phyloP scores from a whole-genome alignment of 2,113 vertebrate species.

The Megaceryle maxima region DNA sequence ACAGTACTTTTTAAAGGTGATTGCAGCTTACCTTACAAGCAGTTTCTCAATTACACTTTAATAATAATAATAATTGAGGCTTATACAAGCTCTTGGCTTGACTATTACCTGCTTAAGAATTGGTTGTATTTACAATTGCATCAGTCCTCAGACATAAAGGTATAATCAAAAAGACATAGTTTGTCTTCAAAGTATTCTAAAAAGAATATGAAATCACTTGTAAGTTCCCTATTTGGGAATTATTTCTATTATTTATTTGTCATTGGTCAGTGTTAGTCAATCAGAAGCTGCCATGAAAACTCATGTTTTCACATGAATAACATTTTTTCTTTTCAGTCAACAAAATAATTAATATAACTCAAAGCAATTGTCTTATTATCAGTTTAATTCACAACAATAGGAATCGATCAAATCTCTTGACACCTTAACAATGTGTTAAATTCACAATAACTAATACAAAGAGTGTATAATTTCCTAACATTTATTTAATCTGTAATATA shows the following conservation, averaged over 20 bases:
- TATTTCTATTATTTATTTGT: neutral
- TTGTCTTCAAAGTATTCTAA: neutral
- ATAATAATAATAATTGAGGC: neutral
- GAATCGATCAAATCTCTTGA: neutral
- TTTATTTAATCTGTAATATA: neutral
- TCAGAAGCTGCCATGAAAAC: neutral
- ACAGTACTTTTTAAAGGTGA: neutral
- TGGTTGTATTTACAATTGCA: neutral
- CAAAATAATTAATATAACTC: conserved; percentile 29
- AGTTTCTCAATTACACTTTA: neutral
- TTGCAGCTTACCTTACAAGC: neutral
- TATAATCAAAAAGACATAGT: neutral
- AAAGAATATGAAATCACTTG: neutral
- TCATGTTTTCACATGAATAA: neutral
- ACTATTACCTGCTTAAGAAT: neutral
- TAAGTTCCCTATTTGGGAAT: neutral
- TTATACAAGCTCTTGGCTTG: neutral
- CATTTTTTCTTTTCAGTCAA: neutral
- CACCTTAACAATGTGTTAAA: neutral
- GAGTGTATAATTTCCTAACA: neutral
- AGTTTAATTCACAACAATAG: neutral
- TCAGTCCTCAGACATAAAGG: neutral
- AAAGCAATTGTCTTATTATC: conserved; percentile 11
- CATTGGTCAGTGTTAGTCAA: neutral
- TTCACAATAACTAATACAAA: conserved; percentile 10